Conservation (phyloP, 2,888 invertebrate species). For the Athetis lepigone region DNA sequence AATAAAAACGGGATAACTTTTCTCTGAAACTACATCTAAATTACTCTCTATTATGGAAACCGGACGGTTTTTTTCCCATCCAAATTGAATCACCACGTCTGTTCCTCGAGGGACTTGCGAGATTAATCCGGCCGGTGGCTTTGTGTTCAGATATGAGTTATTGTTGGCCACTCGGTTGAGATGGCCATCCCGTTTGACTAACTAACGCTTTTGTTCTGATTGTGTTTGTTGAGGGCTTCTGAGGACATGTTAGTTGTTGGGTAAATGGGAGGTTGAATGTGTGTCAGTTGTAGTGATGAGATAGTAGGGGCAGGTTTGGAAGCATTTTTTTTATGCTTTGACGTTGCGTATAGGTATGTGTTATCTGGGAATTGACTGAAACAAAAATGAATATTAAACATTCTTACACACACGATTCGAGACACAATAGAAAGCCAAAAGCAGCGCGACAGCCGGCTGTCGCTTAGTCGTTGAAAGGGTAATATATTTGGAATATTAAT, state of each 20-base stretch:
- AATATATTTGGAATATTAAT: no score
- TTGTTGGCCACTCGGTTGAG: slow-evolving; percentile 56
- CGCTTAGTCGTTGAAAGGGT: no score
- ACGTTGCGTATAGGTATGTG: no score
- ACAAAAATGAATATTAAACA: no score
- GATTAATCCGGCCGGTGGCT: slow-evolving; percentile 69
- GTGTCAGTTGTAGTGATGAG: slow-evolving; percentile 12
- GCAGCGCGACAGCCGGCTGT: no score
- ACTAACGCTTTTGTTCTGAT: slow-evolving; percentile 52
- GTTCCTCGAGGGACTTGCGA: slow-evolving; percentile 64
- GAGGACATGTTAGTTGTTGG: slow-evolving; percentile 11
- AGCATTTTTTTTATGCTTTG: not conserved
- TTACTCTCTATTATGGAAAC: slow-evolving; percentile 60
- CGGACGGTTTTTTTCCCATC: slow-evolving; percentile 70
- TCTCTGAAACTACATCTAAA: slow-evolving; percentile 58
- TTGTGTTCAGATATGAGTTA: slow-evolving; percentile 72
- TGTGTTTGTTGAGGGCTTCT: slow-evolving; percentile 33
- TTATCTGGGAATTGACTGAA: no score
- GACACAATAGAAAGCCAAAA: no score
- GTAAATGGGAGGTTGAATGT: slow-evolving; percentile 10
- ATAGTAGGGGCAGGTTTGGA: not conserved
- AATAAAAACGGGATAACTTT: slow-evolving; percentile 56
- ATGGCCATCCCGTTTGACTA: slow-evolving; percentile 49
- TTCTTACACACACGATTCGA: no score
- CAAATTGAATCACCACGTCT: slow-evolving; percentile 75